Conservation (phyloP, 2,888 invertebrate species). For the Flexamia atlantica region DNA sequence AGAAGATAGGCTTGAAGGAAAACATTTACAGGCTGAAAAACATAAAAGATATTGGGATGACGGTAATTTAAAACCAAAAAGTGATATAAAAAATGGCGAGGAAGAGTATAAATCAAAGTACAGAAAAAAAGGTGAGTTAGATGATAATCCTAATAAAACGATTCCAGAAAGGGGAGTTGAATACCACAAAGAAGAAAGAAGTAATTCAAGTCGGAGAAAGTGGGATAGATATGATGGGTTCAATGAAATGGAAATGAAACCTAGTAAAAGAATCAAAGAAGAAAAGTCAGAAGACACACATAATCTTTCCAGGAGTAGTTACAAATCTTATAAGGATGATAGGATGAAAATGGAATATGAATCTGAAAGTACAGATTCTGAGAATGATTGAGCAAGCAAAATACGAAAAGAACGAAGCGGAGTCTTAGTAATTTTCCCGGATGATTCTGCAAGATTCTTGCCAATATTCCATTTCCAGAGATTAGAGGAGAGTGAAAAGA, state of each 20-base stretch:
- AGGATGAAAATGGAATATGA: background rate
- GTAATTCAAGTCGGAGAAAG: background rate
- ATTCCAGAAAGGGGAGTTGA: background rate
- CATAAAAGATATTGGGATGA: conserved; percentile 7
- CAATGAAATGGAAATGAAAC: background rate
- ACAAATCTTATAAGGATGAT: background rate
- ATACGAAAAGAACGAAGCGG: too few species aligned
- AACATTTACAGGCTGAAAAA: background rate
- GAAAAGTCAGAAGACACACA: background rate
- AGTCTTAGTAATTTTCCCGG: too few species aligned
- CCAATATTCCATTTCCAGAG: background rate
- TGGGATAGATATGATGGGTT: conserved; percentile 9
- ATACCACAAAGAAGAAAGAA: conserved; percentile 16
- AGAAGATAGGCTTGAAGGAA: background rate
- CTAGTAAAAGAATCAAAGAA: background rate
- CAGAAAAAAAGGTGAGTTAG: background rate
- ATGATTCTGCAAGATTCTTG: background rate
- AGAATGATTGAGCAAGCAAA: too few species aligned
- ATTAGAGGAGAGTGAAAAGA: conserved; percentile 23
- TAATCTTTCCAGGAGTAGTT: background rate
- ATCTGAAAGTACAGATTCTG: background rate
- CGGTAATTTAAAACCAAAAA: background rate
- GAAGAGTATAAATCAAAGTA: background rate
- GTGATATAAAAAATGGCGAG: background rate
- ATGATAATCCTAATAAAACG: conserved; percentile 19